These are phyloP conservation scores for Mizuhopecten yessoensis DNA, from an alignment of 1,140 invertebrate genomes.

Conservation along the genomic window DNA sequence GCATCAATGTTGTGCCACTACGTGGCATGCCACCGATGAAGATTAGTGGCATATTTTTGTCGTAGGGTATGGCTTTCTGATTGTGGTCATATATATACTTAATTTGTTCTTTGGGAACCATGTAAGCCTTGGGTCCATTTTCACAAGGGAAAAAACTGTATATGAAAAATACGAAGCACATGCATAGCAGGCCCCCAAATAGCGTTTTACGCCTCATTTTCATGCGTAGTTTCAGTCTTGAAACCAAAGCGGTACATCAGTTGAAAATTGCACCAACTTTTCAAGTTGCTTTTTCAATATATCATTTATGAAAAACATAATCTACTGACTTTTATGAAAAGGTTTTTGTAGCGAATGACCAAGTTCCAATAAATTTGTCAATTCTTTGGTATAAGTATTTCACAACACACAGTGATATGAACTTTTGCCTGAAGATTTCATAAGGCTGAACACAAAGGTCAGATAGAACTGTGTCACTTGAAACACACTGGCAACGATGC, in stretches of 20 bases:
- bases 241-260: background rate
- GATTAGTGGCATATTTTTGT: slow-evolving; percentile 95
- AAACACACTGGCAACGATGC: too few relatives aligned
- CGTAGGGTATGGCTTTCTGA: slow-evolving; percentile 80
- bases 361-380: background rate
- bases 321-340: too few relatives aligned
- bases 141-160: slow-evolving; percentile 68
- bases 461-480: too few relatives aligned
- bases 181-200: background rate
- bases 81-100: slow-evolving; percentile 74
- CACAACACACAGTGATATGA: background rate
- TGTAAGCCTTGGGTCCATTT: slow-evolving; percentile 63
- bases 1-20: slow-evolving; percentile 97
- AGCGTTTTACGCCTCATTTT: background rate
- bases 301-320: too few relatives aligned
- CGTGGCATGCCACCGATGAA: slow-evolving; percentile 98
- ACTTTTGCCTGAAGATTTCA: background rate
- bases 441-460: too few relatives aligned
- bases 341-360: background rate
- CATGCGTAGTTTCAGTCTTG: background rate
- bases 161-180: slow-evolving; percentile 23
- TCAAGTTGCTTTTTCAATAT: background rate
- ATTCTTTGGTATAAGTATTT: too few relatives aligned
- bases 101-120: slow-evolving; percentile 74
- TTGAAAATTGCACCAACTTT: background rate